Base-by-base conservation (phyloP, 2,888 invertebrate species). In the Sinopyrophorus schimmeli region DNA sequence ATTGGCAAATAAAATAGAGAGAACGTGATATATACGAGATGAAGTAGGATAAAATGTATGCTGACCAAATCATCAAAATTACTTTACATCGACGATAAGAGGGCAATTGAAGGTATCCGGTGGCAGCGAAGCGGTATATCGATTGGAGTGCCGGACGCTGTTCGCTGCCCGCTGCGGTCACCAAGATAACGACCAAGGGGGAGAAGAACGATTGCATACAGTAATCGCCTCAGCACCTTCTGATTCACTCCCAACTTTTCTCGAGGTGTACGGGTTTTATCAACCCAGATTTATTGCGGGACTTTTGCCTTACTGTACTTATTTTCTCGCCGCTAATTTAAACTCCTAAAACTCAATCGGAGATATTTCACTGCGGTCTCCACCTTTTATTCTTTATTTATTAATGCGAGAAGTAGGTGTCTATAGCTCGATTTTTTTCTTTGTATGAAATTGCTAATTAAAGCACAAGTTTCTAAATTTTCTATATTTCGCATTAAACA, bases 31-130 rank as follows among this genome's bases (percentile, higher is more conserved):
- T n/a, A n/a, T n/a, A n/a, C n/a, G n/a, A n/a, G n/a, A 35, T 35
- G 24, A 35, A 38, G 38, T 27, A 34, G n/a, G n/a, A n/a, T n/a
- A n/a, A n/a, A 49, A 44, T 44, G 26, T 11, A 11, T 24, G 26
- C 31, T 11, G 32, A 44, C 43, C 38, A 34, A 49, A 47, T 49
- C 46, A 41, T 50, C 31, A 48, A 46, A 47, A 49, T 47, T 42
- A 51, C 49, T 51, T 54, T 54, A 39, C 42, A 47, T 43, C 42
- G 28, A 26, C 39, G 47, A 53, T 57, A 55, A 55, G 52, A 53
- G 58, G 54, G 55, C 55, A 58, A 58, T 58, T 58, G 55, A 52
- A 58, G 57, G 54, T 58, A 56, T 58, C 58, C 55, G 55, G 54
- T 40, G 48, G 50, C 41, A 51, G 47, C 47, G 34, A 54, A 47